Evolutionary conservation across 2,888 invertebrate species (phyloP), one percentile per base, ranked within the genome.

Genomic region (Embidobia sp.): DNA sequence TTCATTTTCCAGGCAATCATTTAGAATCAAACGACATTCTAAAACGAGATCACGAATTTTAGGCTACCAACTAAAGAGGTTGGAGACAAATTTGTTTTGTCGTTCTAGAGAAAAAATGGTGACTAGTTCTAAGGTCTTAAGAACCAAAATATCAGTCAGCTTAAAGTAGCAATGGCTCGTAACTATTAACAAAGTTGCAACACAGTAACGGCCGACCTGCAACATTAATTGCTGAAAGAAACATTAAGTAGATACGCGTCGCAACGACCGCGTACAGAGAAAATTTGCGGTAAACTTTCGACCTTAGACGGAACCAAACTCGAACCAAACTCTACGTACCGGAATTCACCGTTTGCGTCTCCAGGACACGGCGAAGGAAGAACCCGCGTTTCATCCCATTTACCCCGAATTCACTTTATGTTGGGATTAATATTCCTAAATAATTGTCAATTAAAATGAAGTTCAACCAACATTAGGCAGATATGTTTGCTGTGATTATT

Each of bases 151-250:
- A n/a, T n/a, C n/a, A n/a, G n/a, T n/a, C n/a, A n/a, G n/a, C n/a
- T n/a, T n/a, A n/a, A n/a, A n/a, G n/a, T n/a, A n/a, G n/a, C n/a
- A n/a, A n/a, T n/a, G n/a, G n/a, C n/a, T n/a, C n/a, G n/a, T n/a
- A n/a, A n/a, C n/a, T n/a, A n/a, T n/a, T n/a, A n/a, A n/a, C n/a
- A n/a, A n/a, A n/a, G n/a, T n/a, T n/a, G n/a, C n/a, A n/a, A 22
- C 6, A 22, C 6, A 44, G n/a, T 72, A 63, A 53, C 55, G n/a
- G 19, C 35, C 44, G 37, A 44, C 18, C 48, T 48, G 26, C 35
- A 63, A 55, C 72, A 72, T 59, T 72, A 72, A 72, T 72, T 59
- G 72, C 26, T 35, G 63, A 53, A 72, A 63, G 59, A 72, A 61
- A 26, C 72, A 63, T 72, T 72, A 55, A 72, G 63, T 63, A 40